Conservation (phyloP, 2,113 vertebrate species). For the Mellivora capensis region DNA sequence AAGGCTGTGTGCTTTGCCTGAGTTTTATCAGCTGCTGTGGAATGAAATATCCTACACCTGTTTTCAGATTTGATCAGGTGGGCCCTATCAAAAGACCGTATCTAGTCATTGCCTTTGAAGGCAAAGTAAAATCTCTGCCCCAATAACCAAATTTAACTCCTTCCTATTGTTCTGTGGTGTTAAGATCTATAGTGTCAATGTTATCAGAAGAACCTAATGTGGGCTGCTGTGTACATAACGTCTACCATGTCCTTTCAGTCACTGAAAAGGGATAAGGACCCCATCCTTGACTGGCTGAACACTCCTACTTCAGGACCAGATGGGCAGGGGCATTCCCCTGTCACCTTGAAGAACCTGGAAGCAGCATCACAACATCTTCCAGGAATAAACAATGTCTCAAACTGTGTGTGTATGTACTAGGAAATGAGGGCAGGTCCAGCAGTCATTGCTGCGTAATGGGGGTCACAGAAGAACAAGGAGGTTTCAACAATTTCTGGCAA, state of each 20-base stretch:
- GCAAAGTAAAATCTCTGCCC: slow-evolving; percentile 12
- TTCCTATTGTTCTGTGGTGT: background rate
- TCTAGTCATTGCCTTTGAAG: slow-evolving; percentile 7
- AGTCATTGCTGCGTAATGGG: background rate
- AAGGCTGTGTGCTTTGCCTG: background rate
- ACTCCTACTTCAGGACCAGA: background rate
- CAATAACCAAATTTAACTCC: background rate
- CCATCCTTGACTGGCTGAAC: background rate
- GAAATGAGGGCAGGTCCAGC: background rate
- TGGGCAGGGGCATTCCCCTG: background rate
- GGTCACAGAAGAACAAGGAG: background rate
- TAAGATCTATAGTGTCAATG: background rate
- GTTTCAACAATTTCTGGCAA: background rate
- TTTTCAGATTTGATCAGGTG: slow-evolving; percentile 18
- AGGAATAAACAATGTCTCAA: background rate
- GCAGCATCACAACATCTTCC: background rate
- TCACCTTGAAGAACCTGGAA: background rate
- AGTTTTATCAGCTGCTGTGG: background rate
- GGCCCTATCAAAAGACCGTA: background rate
- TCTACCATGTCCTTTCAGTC: background rate
- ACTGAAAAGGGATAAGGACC: background rate
- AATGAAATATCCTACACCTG: background rate
- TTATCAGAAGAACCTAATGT: background rate
- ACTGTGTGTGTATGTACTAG: background rate
- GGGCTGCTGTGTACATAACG: background rate